Evolutionary conservation across 2,888 invertebrate genomes (phyloP), one percentile per base, ranked within the genome.

Genomic region (Mayetiola destructor): DNA sequence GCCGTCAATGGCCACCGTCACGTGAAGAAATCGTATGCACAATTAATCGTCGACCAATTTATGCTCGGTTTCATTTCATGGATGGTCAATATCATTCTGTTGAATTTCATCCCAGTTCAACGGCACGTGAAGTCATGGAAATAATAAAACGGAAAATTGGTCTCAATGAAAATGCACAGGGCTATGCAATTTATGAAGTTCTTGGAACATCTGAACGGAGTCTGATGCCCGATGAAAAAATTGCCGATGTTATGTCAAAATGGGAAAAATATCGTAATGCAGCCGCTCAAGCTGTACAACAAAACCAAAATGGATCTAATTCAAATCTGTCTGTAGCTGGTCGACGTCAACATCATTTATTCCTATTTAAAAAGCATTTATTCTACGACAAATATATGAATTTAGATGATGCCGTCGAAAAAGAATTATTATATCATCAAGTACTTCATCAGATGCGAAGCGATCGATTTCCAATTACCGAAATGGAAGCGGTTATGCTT

Each of bases 61-160:
- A 93, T 69, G 89, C 92, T 3, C 80, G 91, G 53, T 90, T 95
- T 66, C 81, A 91, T 69, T 84, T 95, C 66, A 84, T 94, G 80
- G 94, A 94, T 69, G 93, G 93, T 1, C 92, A 93, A 67, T 93
- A 92, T 68, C 89, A 94, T 70, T 89, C 92, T 0, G 83, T 95
- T 0, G 94, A 94, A 73, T 95, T 95, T 73, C 91, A 94, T 67
- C 91, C 94, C 0, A 91, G 91, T 30, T 89, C 93, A 53, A 91
- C 92, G 0, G 88, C 92, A 3, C 82, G 83, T 64, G 92, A 94
- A 67, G 87, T 94, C 2, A 83, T 93, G 68, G 82, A 86, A 66
- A 83, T 88, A 67, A 84, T 95, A 48, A 80, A 90, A 63, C 84
- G 84, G 63, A 94, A 93, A 76, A 90, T 95, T 64, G 94, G 94